Base-by-base conservation (phyloP, 1,140 invertebrate genomes). In the Drosophila nigrodunni region DNA sequence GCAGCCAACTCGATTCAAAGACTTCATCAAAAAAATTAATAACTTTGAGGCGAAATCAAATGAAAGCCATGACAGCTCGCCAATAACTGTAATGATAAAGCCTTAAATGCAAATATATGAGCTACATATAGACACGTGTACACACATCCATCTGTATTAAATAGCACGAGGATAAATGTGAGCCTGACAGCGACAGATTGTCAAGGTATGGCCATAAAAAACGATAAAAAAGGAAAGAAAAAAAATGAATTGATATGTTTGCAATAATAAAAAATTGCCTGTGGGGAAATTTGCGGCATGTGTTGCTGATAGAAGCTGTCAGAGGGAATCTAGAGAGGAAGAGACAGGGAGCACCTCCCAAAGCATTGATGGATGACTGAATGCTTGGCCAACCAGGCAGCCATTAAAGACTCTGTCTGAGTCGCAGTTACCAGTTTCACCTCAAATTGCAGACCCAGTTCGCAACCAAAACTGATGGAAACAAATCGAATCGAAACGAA, bases 221-320 rank as follows among this genome's bases (percentile, higher is more conserved):
- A 2, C 6, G 25, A 30, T 30, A 30, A 30, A 30, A 30, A 30
- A 30, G 6, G 6, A 30, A 5, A 5, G 6, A 30, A 30, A 30
- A 30, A 30, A 30, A 30, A 30, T 44, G 15, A 39, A 64, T 64
- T 74, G 66, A 64, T 69, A 64, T 74, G 44, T 74, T 70, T 74
- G 35, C 58, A 46, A 68, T 68, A 68, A 44, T 55, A 74, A 61
- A 59, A 50, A 54, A 41, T 43, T 18, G 65, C 15, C n/a, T 18
- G 7, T 25, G 50, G 49, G 37, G 44, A 77, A 44, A 30, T 30
- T 66, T 41, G 35, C 34, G 60, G 18, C 59, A 44, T 25, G 52
- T 54, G 54, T 52, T 46, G 46, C 30, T 62, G 74, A 73, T 73
- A 46, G 69, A 64, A 77, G 64, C 57, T 77, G 77, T 77, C 65